Evolutionary conservation across 2,888 invertebrate species (phyloP).

Genomic region (Aphidius colemani): DNA sequence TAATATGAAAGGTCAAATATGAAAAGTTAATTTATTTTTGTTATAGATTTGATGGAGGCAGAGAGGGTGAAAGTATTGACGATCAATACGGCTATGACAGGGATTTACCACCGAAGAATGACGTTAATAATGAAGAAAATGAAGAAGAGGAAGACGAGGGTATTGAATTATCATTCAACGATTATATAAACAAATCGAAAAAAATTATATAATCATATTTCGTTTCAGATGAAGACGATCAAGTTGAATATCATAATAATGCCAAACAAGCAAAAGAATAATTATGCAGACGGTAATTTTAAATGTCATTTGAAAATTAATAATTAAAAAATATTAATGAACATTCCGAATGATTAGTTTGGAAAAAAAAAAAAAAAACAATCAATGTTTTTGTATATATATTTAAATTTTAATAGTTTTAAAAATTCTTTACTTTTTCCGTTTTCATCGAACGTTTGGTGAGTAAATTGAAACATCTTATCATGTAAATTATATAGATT

Average conservation of each 20-base stretch:
- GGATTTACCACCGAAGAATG: slow-evolving; percentile 50
- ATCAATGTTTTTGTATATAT: slow-evolving; percentile 4
- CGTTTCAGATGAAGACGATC: slow-evolving; percentile 23
- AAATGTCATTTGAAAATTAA: too few relatives aligned
- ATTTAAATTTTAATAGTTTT: background rate
- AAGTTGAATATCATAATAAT: slow-evolving; percentile 1
- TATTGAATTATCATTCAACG: slow-evolving; percentile 7
- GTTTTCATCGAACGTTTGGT: too few relatives aligned
- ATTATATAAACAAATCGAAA: too few relatives aligned
- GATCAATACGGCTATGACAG: slow-evolving; percentile 54
- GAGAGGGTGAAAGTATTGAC: slow-evolving; percentile 43
- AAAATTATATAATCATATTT: background rate
- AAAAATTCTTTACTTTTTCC: too few relatives aligned
- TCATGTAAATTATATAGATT: slow-evolving; percentile 3
- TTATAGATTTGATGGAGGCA: slow-evolving; percentile 47
- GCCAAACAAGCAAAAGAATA: too few relatives aligned
- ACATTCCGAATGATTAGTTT: too few relatives aligned
- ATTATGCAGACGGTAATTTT: too few relatives aligned
- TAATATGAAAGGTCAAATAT: too few relatives aligned
- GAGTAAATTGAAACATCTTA: too few relatives aligned
- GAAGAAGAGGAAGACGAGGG: slow-evolving; percentile 54
- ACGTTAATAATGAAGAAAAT: slow-evolving; percentile 48
- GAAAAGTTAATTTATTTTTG: background rate
- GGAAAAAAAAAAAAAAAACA: slow-evolving; percentile 1
- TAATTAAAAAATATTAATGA: too few relatives aligned